These are phyloP conservation scores for Pammene fasciana DNA, from an alignment of 2,888 invertebrate species.

Conservation along the genomic window DNA sequence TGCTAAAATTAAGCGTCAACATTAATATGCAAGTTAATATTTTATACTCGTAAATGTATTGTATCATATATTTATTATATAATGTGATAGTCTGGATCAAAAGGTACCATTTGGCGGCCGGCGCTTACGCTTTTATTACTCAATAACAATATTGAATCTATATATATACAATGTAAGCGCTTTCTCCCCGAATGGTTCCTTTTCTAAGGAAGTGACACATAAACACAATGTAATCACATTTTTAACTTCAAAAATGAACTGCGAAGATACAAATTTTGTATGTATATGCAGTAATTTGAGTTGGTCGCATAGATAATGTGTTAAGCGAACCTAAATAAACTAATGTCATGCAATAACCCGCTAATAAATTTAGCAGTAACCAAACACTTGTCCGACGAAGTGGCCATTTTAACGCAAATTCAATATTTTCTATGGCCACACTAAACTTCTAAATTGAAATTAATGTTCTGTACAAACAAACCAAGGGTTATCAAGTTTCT, in stretches of 20 bases:
- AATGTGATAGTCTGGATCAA: too few relatives aligned
- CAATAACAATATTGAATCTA: too few relatives aligned
- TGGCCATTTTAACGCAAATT: slow-evolving; percentile 53
- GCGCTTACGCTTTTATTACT: too few relatives aligned
- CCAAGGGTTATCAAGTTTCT: slow-evolving; percentile 33
- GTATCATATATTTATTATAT: too few relatives aligned
- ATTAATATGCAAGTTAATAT: background rate
- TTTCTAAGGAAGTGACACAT: too few relatives aligned
- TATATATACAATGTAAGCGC: too few relatives aligned
- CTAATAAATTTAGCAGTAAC: slow-evolving; percentile 52
- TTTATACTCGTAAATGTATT: too few relatives aligned
- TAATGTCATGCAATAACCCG: slow-evolving; percentile 46
- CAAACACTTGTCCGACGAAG: slow-evolving; percentile 52
- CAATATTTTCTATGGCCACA: slow-evolving; percentile 54
- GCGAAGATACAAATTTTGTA: background rate
- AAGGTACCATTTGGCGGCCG: too few relatives aligned
- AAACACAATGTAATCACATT: too few relatives aligned
- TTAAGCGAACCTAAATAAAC: slow-evolving; percentile 23
- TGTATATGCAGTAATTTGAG: background rate
- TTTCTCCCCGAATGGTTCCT: too few relatives aligned
- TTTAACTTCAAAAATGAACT: background rate
- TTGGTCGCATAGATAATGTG: slow-evolving; percentile 4
- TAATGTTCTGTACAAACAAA: slow-evolving; percentile 48
- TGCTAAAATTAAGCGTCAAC: background rate
- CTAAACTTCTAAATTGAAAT: slow-evolving; percentile 52